Base-by-base conservation (phyloP, 2,113 vertebrate species). In the Anseranas semipalmata region DNA sequence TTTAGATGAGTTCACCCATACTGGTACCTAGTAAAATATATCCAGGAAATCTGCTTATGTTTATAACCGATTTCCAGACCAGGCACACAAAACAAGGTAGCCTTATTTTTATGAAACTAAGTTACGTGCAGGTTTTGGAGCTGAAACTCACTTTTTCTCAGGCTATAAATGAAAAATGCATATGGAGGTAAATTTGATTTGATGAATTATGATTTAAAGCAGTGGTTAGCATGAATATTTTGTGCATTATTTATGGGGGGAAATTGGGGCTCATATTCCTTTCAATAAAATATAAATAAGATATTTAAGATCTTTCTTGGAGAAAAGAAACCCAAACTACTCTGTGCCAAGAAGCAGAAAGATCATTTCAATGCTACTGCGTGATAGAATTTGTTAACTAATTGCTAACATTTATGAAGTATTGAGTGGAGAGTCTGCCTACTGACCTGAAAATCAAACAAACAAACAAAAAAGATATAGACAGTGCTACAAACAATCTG, bases 391-490 rank as follows among this genome's bases (percentile, higher is more conserved):
- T 91, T 66, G 24, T 92, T 96, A 97, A 93, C 45, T 89, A 95
- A 92, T n/a, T 93, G n/a, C 12, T 70, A 77, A 20, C 12, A 95
- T 92, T 96, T 95, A 96, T 97, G 48, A 97, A 97, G 96, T 97
- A 96, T 78, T 96, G 86, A 98, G 50, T 82, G 83, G 62, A 87
- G 12, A 81, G 85, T 89, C 96, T 96, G 76, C 89, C 65, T 88
- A 63, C 67, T 96, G 95, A 96, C 58, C 76, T 97, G 88, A 96
- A 97, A 97, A 79, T 52, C 22, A 94, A 96, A 90, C 72, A 4
- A 80, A 75, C 22, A 94, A 96, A 90, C 72, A 4, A 80, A 75
- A 97, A 87, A 77, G 3, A 16, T 87, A 65, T 20, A 46, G 43
- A n/a, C 3, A 58, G 2, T 70, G 52, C 46, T 87, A 53, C 3